Base-by-base conservation (phyloP, 1,140 invertebrate species). In the Homarus americanus region DNA sequence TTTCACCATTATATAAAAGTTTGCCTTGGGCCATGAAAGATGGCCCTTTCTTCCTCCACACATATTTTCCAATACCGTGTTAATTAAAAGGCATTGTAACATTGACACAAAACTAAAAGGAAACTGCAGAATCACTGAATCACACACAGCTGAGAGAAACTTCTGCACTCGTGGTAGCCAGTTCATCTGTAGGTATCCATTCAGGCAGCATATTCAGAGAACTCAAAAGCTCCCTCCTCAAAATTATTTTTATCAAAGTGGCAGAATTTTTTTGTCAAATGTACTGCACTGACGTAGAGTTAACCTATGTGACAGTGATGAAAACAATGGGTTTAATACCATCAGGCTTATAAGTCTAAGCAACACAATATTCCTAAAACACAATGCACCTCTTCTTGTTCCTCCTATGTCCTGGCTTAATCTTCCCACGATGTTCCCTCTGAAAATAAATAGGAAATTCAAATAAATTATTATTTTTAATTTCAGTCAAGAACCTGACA, bases 371-470 rank as follows among this genome's bases (percentile, higher is more conserved):
- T 58, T 82, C 78, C 86, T 88, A 88, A 73, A 88, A 88, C 58
- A 88, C 86, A 88, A 88, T 88, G 58, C 86, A 88, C 86, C 82
- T 88, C 86, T 40, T 88, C 75, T 72, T 78, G 86, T 44, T 79
- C 76, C 63, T 79, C 86, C 63, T 66, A 69, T 72, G 7, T 44
- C 38, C 41, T 15, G 7, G 28, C 86, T 44, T 88, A 88, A 32
- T 69, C 86, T 82, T 88, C 53, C 86, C 76, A 63, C 76, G 75
- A 82, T 44, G 76, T 88, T 82, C 86, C 86, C 86, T 88, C 86
- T 88, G 86, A 28, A 88, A 88, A 44, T 28, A 72, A 38, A 9
- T 20, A 66, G 72, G 15, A 0, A 58, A 10, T 49, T 49, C n/a
- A n/a, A n/a, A n/a, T n/a, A n/a, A n/a, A n/a, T n/a, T n/a, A n/a